phyloP scores from a whole-genome alignment of 2,113 vertebrate species.

The Hemichromis elongatus region DNA sequence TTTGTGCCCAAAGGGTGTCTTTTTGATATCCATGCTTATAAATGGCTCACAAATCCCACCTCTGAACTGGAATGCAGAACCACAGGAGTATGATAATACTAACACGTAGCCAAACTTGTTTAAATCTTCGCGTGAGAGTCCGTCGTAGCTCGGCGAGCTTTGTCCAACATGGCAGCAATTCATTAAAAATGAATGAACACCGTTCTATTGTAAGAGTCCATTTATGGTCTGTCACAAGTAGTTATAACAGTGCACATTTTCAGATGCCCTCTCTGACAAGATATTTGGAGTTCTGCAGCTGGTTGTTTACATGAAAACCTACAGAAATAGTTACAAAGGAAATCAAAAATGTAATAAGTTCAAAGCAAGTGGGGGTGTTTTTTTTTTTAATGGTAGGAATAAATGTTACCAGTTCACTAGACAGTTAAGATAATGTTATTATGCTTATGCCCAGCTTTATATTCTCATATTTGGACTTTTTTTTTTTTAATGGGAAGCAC shows the following conservation, averaged over 20 bases:
- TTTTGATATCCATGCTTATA: not conserved
- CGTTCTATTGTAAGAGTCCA: not conserved
- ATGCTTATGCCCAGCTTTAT: not conserved
- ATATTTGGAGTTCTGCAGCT: not conserved
- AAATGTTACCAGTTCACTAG: not conserved
- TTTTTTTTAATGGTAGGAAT: not conserved
- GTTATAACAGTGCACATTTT: not conserved
- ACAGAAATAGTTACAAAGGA: not conserved
- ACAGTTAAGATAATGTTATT: not conserved
- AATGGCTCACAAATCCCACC: rapidly evolving
- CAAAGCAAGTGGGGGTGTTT: not conserved
- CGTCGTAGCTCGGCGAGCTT: rapidly evolving
- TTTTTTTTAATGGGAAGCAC: not conserved
- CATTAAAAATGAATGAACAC: not conserved
- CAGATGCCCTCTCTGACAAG: not conserved
- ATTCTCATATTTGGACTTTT: not conserved
- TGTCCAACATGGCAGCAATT: not conserved
- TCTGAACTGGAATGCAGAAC: not conserved
- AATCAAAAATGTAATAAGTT: not conserved
- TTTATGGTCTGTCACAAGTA: not conserved
- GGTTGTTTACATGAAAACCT: not conserved
- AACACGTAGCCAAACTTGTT: not conserved
- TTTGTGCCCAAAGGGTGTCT: not conserved
- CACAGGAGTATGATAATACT: not conserved
- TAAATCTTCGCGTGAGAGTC: rapidly evolving